Evolutionary conservation across 2,888 invertebrate genomes (phyloP).

Genomic region (Nebria salina): DNA sequence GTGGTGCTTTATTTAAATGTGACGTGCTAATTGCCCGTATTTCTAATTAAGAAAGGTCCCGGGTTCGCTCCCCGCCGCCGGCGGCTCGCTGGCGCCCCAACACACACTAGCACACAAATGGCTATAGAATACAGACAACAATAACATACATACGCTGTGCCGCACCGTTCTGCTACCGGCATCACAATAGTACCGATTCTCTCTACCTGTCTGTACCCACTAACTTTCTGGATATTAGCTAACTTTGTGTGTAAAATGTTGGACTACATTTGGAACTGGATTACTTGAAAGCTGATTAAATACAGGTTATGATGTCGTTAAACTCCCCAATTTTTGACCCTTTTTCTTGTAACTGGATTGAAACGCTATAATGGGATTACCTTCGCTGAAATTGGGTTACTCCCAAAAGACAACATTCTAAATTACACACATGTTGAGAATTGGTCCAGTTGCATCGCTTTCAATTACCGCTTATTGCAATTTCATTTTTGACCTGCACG

Average conservation of each 20-base stretch:
- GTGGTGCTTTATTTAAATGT: conserved; percentile 53
- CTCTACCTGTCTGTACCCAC: not conserved
- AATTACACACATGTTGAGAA: too few species aligned
- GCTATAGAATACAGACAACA: not conserved
- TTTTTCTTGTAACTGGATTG: too few species aligned
- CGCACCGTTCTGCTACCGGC: not conserved
- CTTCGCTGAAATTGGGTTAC: too few species aligned
- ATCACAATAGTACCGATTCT: not conserved
- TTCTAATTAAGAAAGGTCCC: conserved; percentile 54
- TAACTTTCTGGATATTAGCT: not conserved
- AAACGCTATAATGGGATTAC: too few species aligned
- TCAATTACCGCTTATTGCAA: too few species aligned
- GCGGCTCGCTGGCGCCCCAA: conserved; percentile 53
- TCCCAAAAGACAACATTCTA: too few species aligned
- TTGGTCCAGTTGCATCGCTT: too few species aligned
- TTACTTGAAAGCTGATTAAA: not conserved
- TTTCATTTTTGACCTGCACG: too few species aligned
- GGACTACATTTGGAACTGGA: not conserved
- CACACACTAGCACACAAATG: not conserved
- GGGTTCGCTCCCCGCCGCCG: conserved; percentile 51
- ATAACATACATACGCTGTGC: not conserved
- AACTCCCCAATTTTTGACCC: not conserved
- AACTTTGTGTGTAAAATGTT: not conserved
- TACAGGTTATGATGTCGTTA: not conserved
- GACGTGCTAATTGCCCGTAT: conserved; percentile 53